Conservation (phyloP, 2,113 vertebrate species). For the Ivindomyrus marchei region DNA sequence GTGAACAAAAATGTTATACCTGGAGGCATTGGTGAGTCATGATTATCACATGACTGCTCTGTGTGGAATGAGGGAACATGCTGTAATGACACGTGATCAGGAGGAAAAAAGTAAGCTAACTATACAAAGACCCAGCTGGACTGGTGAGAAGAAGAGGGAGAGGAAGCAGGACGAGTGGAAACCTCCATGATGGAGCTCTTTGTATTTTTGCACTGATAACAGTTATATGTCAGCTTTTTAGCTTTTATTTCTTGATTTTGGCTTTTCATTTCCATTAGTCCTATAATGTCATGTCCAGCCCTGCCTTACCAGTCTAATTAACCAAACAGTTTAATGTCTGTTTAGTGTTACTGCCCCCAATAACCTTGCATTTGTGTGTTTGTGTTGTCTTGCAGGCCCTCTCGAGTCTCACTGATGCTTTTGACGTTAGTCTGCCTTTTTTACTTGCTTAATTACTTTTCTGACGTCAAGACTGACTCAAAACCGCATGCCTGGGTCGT, state of each 20-base stretch:
- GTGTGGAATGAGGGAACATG: background rate
- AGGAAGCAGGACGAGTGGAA: background rate
- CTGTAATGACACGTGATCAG: background rate
- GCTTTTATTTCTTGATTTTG: background rate
- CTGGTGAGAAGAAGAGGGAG: background rate
- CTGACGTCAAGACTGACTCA: background rate
- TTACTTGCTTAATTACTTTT: constrained; percentile 7
- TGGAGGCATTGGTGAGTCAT: background rate
- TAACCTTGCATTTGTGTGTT: background rate
- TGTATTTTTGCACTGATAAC: background rate
- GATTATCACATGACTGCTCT: background rate
- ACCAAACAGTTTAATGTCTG: background rate
- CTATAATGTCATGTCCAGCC: background rate
- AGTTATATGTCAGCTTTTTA: background rate
- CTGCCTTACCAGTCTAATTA: background rate
- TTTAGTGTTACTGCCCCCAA: background rate
- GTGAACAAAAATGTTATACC: background rate
- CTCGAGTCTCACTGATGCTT: constrained; percentile 18
- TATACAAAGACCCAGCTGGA: background rate
- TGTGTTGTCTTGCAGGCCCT: background rate
- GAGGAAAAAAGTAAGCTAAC: background rate
- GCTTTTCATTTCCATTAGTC: background rate
- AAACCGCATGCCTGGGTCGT: constrained; percentile 30
- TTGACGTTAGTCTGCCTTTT: constrained; percentile 33
- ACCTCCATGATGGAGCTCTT: background rate